Conservation (phyloP, 2,888 invertebrate species). For the Tiliacea citrago region DNA sequence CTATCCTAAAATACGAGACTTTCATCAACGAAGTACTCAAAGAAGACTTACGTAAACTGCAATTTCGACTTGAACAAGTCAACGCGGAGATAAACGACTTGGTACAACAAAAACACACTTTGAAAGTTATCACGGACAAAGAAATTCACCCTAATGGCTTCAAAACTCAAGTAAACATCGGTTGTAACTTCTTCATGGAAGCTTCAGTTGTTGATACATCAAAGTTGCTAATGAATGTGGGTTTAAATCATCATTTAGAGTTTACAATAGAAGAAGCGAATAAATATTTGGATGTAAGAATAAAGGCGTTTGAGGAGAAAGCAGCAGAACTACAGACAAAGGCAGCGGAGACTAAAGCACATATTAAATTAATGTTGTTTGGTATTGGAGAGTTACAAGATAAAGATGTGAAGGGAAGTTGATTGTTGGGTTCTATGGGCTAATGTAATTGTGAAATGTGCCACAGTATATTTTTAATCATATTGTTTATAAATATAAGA, state of each 20-base stretch:
- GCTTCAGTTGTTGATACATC: slow-evolving; percentile 93
- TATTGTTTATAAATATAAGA: neutral
- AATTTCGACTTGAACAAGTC: slow-evolving; percentile 91
- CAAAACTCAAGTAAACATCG: slow-evolving; percentile 93
- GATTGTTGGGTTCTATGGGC: neutral
- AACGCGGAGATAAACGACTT: slow-evolving; percentile 94
- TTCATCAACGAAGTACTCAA: slow-evolving; percentile 95
- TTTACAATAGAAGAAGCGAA: slow-evolving; percentile 93
- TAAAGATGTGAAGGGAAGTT: slow-evolving; percentile 49
- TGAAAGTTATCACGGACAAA: slow-evolving; percentile 92
- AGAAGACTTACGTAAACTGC: slow-evolving; percentile 92
- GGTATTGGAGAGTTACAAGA: slow-evolving; percentile 92
- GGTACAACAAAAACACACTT: slow-evolving; percentile 93
- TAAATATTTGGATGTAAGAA: slow-evolving; percentile 93
- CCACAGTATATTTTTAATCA: slow-evolving; percentile 13
- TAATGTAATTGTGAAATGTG: neutral
- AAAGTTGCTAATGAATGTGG: slow-evolving; percentile 93
- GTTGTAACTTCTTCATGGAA: slow-evolving; percentile 96
- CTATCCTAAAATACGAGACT: slow-evolving; percentile 90
- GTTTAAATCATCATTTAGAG: slow-evolving; percentile 94
- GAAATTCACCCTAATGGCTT: slow-evolving; percentile 86
- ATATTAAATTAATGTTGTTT: slow-evolving; percentile 94
- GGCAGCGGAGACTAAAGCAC: slow-evolving; percentile 93
- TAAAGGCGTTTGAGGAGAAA: slow-evolving; percentile 92
- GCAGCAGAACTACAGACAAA: slow-evolving; percentile 92